Evolutionary conservation across 2,888 invertebrate genomes (phyloP), one percentile per base, ranked within the genome.

Genomic region (Brachylomia viminalis): DNA sequence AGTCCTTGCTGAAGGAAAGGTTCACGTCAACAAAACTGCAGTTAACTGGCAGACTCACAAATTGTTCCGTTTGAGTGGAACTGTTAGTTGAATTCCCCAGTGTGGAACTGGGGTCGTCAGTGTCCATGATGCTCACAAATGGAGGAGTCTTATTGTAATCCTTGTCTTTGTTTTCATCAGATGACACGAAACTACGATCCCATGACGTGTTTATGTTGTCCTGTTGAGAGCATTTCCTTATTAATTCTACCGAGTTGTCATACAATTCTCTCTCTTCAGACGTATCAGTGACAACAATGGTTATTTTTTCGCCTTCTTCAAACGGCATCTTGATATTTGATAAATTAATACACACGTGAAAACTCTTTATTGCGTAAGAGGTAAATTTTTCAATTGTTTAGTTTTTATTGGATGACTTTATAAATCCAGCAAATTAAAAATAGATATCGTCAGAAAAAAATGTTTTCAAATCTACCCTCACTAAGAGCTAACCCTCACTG

Each of bases 61-160:
- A 89, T 38, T 88, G 85, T 78, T 95, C 95, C 49, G 94, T 95
- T 86, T 95, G 94, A 33, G 93, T 93, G 52, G 93, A 95, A 89
- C 84, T 92, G 73, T 89, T 88, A 47, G 82, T 87, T 85, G 88
- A 87, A 83, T 91, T 93, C 49, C 86, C 88, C 70, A 80, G 75
- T 13, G 62, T 88, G 70, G 88, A 85, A 88, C 90, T 91, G 72
- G 88, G 81, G 56, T 90, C 91, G 86, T 94, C 94, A 86, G 89
- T 90, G 54, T 92, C 90, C 92, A 94, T 93, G 67, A 91, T 88
- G 87, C 92, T 94, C 83, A 92, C 89, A 87, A 93, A 95, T 61
- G 94, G 94, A 76, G 95, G 94, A 64, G 94, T 94, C 82, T 87
- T 91, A 84, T 92, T 90, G 77, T 68, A 83, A 54, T 86, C 86